Base-by-base conservation (phyloP, 2,888 invertebrate species). In the Ectemnius cavifrons region DNA sequence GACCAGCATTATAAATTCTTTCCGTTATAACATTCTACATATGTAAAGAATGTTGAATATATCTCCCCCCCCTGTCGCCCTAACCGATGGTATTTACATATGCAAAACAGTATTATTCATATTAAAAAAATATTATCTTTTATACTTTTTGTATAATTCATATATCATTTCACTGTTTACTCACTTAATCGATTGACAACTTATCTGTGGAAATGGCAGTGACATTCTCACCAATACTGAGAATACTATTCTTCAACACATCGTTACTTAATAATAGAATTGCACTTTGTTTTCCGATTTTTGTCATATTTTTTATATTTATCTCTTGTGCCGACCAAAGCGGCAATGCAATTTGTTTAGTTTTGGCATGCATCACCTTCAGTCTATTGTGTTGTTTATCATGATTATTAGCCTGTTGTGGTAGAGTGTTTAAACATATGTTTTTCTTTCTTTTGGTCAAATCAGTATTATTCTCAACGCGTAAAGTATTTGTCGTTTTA, bases 191-290 rank as follows among this genome's bases (percentile, higher is more conserved):
- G 8, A 37, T 37, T 37, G 37, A 37, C 37, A 37, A 37, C 37
- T 37, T 37, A 11, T 37, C 37, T 11, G 37, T 37, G 37, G 37
- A 37, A 27, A 84, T 66, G 49, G 77, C 69, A 73, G 78, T 78
- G 23, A 63, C 77, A 47, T 75, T 82, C 57, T 80, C 77, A 67
- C 86, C 84, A 67, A 88, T 82, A 71, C 85, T 84, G 64, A 88
- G 81, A 58, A 87, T 83, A 69, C 79, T 83, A 69, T 75, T 82
- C 67, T 86, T 80, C 67, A 85, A 72, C 66, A 77, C 75, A 57
- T 85, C 82, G 46, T 83, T 84, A 16, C 87, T 79, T 47, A 90
- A 70, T 28, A 90, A 77, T 45, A 90, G 81, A 73, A 90, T 88
- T 16, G 89, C 82, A 60, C 80, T 86, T 45, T 89, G 87, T 58